Percentiles rank a stretch among this genome's conserved stretches.
phyloP scores from a whole-genome alignment of 2,797 vertebrate species.

The Chrysocyon brachyurus region DNA sequence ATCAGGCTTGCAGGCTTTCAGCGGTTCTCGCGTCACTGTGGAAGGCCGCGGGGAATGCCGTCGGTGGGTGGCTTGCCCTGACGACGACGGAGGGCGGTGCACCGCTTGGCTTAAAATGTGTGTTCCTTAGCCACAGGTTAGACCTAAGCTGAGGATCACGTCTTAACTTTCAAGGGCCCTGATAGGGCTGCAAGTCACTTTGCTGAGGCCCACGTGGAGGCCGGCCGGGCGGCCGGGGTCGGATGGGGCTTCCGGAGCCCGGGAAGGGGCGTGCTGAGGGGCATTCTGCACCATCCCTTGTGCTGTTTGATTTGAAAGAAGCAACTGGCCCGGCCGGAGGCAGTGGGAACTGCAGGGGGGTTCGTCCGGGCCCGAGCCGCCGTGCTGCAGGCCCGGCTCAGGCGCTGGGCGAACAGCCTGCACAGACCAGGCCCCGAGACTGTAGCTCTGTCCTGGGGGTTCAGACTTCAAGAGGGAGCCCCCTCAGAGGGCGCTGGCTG shows the following conservation, averaged over 20 bases:
- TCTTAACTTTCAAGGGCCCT: not conserved
- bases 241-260: not conserved
- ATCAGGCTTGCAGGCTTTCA: not conserved
- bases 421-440: not conserved
- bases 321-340: not conserved
- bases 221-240: accelerated
- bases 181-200: not conserved
- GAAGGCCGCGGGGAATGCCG: too few relatives aligned
- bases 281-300: not conserved
- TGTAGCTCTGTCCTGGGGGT: accelerated
- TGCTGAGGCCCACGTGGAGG: not conserved
- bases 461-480: not conserved
- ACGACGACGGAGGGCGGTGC: accelerated
- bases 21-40: not conserved
- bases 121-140: not conserved
- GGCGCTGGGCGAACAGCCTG: accelerated
- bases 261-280: too few relatives aligned
- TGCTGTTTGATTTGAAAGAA: not conserved
- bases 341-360: not conserved
- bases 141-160: not conserved
- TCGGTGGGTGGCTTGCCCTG: not conserved
- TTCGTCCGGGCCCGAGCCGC: accelerated
- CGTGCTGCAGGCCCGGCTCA: too few relatives aligned
- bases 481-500: too few relatives aligned
- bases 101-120: not conserved